A percentile compares a stretch with the other conserved stretches of the same genome.
phyloP scores from a whole-genome alignment of 1,140 invertebrate genomes.

The Bradysia coprophila region DNA sequence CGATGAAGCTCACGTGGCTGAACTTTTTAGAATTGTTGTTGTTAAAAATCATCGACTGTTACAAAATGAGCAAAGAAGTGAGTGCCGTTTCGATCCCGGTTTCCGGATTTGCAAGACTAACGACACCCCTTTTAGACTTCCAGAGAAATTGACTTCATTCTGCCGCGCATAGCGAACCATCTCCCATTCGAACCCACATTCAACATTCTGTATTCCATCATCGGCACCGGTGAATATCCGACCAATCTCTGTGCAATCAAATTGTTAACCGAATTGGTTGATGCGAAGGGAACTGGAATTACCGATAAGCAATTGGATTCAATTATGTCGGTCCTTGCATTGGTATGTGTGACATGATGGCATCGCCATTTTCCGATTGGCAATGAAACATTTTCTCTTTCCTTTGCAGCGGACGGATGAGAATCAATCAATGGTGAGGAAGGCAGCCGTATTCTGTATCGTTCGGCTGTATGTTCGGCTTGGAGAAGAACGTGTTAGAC shows the following conservation, averaged over 20 bases:
- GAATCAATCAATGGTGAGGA: constrained; percentile 71
- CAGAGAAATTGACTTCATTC: constrained; percentile 30
- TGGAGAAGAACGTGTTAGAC: constrained; percentile 63
- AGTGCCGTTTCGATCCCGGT: constrained; percentile 5
- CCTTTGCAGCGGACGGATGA: constrained; percentile 56
- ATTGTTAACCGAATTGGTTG: constrained; percentile 73
- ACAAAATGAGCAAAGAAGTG: constrained; percentile 61
- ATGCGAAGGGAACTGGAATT: constrained; percentile 43
- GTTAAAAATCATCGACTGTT: constrained; percentile 67
- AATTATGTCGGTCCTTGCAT: constrained; percentile 75
- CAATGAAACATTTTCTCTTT: constrained; percentile 9
- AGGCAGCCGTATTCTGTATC: constrained; percentile 90
- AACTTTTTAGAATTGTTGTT: constrained; percentile 78
- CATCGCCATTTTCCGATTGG: not conserved
- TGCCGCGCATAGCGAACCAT: constrained; percentile 49
- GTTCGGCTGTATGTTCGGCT: constrained; percentile 75
- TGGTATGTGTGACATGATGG: constrained; percentile 29
- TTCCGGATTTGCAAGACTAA: not conserved
- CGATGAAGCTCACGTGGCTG: constrained; percentile 56
- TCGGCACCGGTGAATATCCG: constrained; percentile 68
- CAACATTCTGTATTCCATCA: constrained; percentile 46
- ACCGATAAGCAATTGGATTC: constrained; percentile 53
- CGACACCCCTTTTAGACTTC: constrained; percentile 6
- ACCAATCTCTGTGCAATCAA: constrained; percentile 82
- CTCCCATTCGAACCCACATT: constrained; percentile 50